Percentiles rank a stretch among this genome's conserved stretches.
These are phyloP conservation scores for Melanotaenia nigrans DNA, from an alignment of 2,797 vertebrate genomes.

Conservation along the genomic window DNA sequence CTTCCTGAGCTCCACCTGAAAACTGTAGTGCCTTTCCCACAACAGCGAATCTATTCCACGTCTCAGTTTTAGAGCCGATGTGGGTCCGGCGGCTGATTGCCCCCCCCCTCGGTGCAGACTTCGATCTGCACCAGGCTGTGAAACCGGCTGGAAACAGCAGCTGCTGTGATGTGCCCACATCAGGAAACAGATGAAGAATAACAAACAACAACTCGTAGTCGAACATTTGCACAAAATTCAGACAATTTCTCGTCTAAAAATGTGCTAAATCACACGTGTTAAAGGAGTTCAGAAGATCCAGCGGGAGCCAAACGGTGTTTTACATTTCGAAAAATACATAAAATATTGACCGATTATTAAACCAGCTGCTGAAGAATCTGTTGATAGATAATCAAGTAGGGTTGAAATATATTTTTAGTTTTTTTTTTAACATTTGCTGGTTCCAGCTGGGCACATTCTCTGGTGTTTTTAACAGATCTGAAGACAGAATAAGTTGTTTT, in stretches of 20 bases:
- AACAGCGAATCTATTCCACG: constrained; percentile 25
- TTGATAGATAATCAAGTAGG: no score
- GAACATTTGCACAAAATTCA: constrained; percentile 1
- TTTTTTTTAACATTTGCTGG: not conserved
- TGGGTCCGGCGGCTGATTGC: constrained; percentile 20
- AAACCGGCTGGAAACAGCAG: constrained; percentile 9
- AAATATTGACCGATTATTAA: no score
- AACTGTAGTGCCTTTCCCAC: constrained; percentile 74
- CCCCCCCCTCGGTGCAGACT: constrained; percentile 19
- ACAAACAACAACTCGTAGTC: not conserved
- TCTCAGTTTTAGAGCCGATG: constrained; percentile 21
- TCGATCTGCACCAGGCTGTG: not conserved
- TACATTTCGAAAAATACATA: no score
- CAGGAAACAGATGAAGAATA: not conserved
- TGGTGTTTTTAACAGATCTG: constrained; percentile 1
- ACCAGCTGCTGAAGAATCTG: no score
- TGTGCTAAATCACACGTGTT: not conserved
- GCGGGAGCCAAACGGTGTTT: constrained; percentile 11
- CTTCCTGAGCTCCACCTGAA: constrained; percentile 37
- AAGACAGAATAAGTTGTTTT: not conserved
- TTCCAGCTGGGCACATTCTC: constrained; percentile 14
- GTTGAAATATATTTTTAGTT: not conserved
- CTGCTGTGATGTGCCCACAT: not conserved
- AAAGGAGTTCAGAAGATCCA: not conserved
- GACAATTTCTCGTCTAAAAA: not conserved